Evolutionary conservation across 2,113 vertebrate genomes (phyloP), one percentile per base, ranked within the genome.

Genomic region (Paratilapia polleni): DNA sequence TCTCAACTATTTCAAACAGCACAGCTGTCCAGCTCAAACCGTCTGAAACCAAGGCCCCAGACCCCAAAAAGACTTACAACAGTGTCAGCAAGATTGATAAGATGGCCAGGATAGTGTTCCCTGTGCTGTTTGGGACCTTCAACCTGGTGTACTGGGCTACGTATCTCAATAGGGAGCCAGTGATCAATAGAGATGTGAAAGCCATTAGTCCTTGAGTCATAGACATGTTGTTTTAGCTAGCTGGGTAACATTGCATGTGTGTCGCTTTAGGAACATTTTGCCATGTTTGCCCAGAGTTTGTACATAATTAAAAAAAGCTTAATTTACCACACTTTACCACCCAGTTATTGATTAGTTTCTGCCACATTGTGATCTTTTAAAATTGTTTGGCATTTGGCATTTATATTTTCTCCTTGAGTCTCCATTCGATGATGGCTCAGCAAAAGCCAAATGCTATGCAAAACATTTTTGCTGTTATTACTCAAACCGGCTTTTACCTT

Each of bases 81-180:
- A 99, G 98, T 68, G 97, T 99, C 94, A 99, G 98, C 96, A 99
- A 98, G 95, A 99, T 99, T 47, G 98, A 99, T 96, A 99, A 99
- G 94, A 98, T 99, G 98, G 97, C 98, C 88, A 95, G 98, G 83
- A 98, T 99, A 83, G 97, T 99, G 81, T 99, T 99, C 87, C 98
- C 98, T 0, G 95, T 99, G 64, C 93, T 99, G 59, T 99, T 99
- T 87, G 98, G 98, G 91, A 98, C 97, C 82, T 99, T 99, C 93
- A 99, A 99, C 94, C 94, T 99, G 81, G 98, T 99, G 60, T 99
- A 99, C 95, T 99, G 98, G 98, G 98, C 98, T 59, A 99, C 98
- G 0, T 99, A 99, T 96, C 96, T 99, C 94, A 99, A 99, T 94
- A 96, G 98, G 95, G 98, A 99, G 89, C 97, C 97, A 0, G 97